Conservation (phyloP, 2,113 vertebrate genomes). For the Proteles cristata region DNA sequence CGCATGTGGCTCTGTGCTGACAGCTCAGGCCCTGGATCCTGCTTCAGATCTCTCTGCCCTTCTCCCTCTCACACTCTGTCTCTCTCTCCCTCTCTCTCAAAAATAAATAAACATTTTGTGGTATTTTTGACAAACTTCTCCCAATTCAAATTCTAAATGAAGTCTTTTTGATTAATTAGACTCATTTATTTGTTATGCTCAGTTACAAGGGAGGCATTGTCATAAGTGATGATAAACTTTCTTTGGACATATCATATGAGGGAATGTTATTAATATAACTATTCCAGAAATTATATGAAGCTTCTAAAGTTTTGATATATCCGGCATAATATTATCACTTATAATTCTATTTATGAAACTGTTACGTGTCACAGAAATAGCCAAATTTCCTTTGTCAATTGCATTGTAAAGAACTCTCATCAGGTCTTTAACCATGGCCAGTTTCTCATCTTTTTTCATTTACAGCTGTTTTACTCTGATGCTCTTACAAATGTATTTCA, state of each 20-base stretch:
- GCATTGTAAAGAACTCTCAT: not conserved
- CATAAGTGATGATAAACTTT: not conserved
- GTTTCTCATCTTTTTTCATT: not conserved
- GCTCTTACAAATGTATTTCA: not conserved
- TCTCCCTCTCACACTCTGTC: too few species aligned
- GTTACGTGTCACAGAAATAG: not conserved
- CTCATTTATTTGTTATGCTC: not conserved
- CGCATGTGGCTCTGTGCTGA: too few species aligned
- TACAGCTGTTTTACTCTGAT: not conserved
- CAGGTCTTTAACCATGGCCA: not conserved
- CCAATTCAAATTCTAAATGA: not conserved
- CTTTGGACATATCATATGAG: not conserved
- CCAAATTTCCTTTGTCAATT: not conserved
- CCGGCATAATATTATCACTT: not conserved
- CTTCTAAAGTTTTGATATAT: not conserved
- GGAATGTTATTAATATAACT: not conserved
- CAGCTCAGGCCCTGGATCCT: too few species aligned
- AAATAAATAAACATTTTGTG: not conserved
- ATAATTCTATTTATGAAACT: not conserved
- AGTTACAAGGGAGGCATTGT: not conserved
- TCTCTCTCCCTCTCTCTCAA: too few species aligned
- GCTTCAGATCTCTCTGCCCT: too few species aligned
- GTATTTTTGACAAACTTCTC: not conserved
- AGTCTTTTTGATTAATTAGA: not conserved
- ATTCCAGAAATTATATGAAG: not conserved